Percentiles rank a stretch among this genome's conserved stretches.
These are phyloP conservation scores for Bradypus variegatus DNA, from an alignment of 2,797 vertebrate species.

Conservation along the genomic window DNA sequence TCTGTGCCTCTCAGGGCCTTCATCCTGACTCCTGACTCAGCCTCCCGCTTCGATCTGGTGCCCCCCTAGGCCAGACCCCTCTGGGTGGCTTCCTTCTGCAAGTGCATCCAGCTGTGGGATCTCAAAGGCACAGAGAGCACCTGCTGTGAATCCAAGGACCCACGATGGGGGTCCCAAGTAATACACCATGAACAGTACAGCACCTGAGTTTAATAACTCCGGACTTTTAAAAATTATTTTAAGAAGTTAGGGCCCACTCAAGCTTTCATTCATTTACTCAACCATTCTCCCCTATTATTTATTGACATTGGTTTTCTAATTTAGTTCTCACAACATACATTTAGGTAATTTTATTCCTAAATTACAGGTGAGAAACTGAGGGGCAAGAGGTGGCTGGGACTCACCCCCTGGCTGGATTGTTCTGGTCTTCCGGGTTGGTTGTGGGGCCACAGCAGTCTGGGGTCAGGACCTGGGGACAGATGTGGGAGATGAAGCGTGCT, in stretches of 20 bases:
- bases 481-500: too few species aligned
- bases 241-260: neutral
- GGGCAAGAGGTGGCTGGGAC: neutral
- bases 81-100: neutral
- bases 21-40: neutral
- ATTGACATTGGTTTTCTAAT: neutral
- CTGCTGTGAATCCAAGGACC: neutral
- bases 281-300: neutral
- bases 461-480: neutral
- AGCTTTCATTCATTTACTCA: neutral
- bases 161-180: neutral
- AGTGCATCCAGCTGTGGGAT: neutral
- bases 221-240: neutral
- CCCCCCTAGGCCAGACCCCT: neutral
- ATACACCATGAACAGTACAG: neutral
- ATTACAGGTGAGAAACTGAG: slow-evolving; percentile 14
- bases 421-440: neutral
- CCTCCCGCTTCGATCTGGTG: neutral
- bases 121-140: neutral
- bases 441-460: neutral
- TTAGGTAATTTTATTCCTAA: neutral
- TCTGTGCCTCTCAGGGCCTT: neutral
- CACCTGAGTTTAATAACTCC: neutral
- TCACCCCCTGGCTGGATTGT: neutral
- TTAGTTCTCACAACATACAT: neutral